These are phyloP conservation scores for Morone saxatilis DNA, from an alignment of 2,113 vertebrate species.

Conservation along the genomic window DNA sequence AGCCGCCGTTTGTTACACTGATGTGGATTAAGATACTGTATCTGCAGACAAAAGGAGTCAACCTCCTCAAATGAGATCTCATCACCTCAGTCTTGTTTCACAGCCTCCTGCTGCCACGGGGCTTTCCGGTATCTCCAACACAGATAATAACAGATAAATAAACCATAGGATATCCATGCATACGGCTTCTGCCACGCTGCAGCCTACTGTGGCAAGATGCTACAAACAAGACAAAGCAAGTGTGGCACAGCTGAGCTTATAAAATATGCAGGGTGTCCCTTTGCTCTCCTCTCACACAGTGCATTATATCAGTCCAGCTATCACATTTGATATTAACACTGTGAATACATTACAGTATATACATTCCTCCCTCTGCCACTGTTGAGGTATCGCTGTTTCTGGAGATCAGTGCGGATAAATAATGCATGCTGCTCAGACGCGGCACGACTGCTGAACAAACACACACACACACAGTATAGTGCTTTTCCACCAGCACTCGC, in stretches of 20 bases:
- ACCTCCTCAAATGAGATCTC: conserved; percentile 55
- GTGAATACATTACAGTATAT: not conserved
- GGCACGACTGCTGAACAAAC: conserved; percentile 63
- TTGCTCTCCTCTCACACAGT: not conserved
- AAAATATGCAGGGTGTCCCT: conserved; percentile 39
- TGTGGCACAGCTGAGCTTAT: conserved; percentile 24
- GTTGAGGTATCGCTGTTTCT: conserved; percentile 62
- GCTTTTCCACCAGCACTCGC: conserved; percentile 11
- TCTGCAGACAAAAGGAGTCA: conserved; percentile 69
- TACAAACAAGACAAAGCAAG: conserved; percentile 35
- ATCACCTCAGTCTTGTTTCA: conserved; percentile 36
- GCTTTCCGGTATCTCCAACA: conserved; percentile 9
- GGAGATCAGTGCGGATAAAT: conserved; percentile 72
- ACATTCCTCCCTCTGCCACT: conserved; percentile 4
- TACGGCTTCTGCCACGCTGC: conserved; percentile 4
- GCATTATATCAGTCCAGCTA: not conserved
- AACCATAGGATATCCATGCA: conserved; percentile 34
- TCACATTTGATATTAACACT: conserved; percentile 11
- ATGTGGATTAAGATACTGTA: conserved; percentile 52
- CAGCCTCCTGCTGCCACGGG: conserved; percentile 16
- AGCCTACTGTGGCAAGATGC: conserved; percentile 24
- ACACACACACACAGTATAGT: conserved; percentile 20
- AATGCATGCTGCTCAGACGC: conserved; percentile 65
- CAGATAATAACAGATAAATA: conserved; percentile 39
- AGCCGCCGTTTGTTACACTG: conserved; percentile 42